phyloP scores from a whole-genome alignment of 2,888 invertebrate species.

The Pachydiplax longipennis region DNA sequence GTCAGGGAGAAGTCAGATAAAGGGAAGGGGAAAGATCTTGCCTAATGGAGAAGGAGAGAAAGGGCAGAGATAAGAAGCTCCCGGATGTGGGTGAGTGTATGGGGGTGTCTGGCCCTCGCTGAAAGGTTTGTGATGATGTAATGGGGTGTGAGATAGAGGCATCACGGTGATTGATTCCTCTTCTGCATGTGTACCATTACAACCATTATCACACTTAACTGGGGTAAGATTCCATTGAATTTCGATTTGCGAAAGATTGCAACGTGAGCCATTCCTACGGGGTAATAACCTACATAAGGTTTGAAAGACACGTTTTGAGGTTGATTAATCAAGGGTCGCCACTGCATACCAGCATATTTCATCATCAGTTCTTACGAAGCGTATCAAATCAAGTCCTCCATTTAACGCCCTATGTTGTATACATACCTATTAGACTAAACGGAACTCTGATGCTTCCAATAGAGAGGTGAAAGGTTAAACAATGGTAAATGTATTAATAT shows the following conservation, averaged over 20 bases:
- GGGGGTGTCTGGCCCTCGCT: neutral
- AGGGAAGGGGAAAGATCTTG: neutral
- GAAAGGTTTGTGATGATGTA: conserved; percentile 26
- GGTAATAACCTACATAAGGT: neutral
- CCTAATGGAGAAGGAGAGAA: neutral
- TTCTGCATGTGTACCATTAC: no score
- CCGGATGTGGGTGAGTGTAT: neutral
- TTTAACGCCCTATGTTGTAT: no score
- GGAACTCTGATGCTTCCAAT: no score
- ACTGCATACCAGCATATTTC: no score
- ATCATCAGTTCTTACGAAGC: no score
- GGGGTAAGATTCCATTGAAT: neutral
- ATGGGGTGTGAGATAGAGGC: conserved; percentile 22
- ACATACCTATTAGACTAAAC: no score
- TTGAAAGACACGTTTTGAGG: no score
- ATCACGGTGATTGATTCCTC: neutral
- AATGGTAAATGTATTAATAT: no score
- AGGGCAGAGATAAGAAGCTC: neutral
- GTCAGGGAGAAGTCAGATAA: neutral
- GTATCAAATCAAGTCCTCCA: no score
- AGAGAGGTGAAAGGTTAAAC: no score
- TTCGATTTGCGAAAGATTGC: no score
- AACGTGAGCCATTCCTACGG: neutral
- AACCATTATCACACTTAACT: neutral
- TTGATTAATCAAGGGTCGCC: no score